phyloP scores from a whole-genome alignment of 2,113 vertebrate species.

The Mungos mungo region DNA sequence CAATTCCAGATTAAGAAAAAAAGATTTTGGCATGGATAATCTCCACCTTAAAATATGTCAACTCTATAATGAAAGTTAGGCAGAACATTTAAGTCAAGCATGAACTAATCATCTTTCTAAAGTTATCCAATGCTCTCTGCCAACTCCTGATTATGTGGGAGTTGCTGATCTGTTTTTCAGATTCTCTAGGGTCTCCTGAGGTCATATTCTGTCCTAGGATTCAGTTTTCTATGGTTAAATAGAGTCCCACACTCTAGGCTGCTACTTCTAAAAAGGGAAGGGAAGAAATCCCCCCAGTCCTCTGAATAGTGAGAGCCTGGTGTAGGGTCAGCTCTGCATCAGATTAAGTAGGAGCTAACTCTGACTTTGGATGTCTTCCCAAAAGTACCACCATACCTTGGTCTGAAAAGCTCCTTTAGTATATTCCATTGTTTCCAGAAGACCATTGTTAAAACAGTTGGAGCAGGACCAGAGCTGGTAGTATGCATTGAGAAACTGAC shows the following conservation, averaged over 20 bases:
- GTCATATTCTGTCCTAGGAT: not conserved
- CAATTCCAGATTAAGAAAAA: slow-evolving; percentile 24
- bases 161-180: slow-evolving; percentile 47
- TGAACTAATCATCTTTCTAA: slow-evolving; percentile 52
- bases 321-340: not conserved
- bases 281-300: not conserved
- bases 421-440: not conserved
- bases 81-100: slow-evolving; percentile 57
- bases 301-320: not conserved
- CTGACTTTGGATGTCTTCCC: not conserved
- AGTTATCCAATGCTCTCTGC: not conserved
- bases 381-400: not conserved
- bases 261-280: not conserved
- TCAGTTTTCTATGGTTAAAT: not conserved
- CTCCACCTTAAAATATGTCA: slow-evolving; percentile 16
- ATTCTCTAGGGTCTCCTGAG: slow-evolving; percentile 19
- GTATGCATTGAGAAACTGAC: not conserved
- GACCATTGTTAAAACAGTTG: not conserved
- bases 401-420: not conserved
- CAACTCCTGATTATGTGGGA: slow-evolving; percentile 47
- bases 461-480: not conserved
- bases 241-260: not conserved
- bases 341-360: not conserved
- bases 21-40: slow-evolving; percentile 16
- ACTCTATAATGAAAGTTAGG: slow-evolving; percentile 39